These are phyloP conservation scores for Anoplophora glabripennis DNA, from an alignment of 1,140 invertebrate genomes.

Conservation along the genomic window DNA sequence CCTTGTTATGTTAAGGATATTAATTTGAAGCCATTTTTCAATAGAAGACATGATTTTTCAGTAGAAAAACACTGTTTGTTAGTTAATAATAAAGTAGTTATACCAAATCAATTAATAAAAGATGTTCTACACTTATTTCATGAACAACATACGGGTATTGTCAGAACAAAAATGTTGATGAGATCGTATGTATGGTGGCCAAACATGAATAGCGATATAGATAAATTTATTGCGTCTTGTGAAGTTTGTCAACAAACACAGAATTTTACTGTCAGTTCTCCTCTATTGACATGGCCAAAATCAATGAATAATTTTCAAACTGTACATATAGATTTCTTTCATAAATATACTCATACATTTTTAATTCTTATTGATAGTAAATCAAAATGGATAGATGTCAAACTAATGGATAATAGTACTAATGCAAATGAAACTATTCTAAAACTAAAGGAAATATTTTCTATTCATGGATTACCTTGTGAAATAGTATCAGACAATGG, in stretches of 20 bases:
- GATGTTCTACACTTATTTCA: conserved; percentile 30
- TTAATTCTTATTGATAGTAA: conserved; percentile 22
- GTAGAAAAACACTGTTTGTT: conserved; percentile 22
- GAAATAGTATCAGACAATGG: conserved; percentile 23
- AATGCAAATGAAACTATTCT: conserved; percentile 19
- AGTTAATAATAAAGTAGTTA: conserved; percentile 22
- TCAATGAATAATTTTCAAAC: conserved; percentile 8
- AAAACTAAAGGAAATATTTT: conserved; percentile 29
- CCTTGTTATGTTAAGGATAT: conserved; percentile 1
- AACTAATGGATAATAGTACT: conserved; percentile 16
- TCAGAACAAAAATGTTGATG: conserved; percentile 17
- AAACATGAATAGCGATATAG: conserved; percentile 21
- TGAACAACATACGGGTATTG: conserved; percentile 20
- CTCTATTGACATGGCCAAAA: conserved; percentile 15
- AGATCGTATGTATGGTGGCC: conserved; percentile 20
- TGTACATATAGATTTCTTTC: conserved; percentile 25
- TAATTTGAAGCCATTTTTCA: conserved; percentile 14
- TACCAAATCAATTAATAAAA: conserved; percentile 19
- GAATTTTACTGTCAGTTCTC: conserved; percentile 3
- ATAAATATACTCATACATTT: conserved; percentile 7
- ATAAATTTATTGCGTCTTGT: conserved; percentile 31
- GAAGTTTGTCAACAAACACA: conserved; percentile 34
- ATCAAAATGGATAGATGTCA: conserved; percentile 35
- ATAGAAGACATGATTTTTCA: conserved; percentile 10
- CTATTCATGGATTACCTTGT: conserved; percentile 23